These are phyloP conservation scores for Cavia porcellus DNA, from an alignment of 2,113 vertebrate genomes.

Conservation along the genomic window DNA sequence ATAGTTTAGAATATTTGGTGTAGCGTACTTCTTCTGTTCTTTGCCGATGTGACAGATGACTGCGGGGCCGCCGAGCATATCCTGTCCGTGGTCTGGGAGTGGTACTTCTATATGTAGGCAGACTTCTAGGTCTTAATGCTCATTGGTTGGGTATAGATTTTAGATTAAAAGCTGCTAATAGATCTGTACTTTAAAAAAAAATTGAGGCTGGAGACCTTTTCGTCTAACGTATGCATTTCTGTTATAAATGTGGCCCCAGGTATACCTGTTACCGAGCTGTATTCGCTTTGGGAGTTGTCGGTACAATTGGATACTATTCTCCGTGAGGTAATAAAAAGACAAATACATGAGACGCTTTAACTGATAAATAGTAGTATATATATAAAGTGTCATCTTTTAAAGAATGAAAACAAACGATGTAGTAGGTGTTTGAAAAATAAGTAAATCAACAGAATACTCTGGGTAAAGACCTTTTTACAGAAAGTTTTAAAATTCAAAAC, in stretches of 20 bases:
- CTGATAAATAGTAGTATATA: neutral
- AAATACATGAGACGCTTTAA: neutral
- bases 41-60: neutral
- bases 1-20: conserved; percentile 18
- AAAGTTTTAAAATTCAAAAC: conserved; percentile 40
- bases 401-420: conserved; percentile 13
- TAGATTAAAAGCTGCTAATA: conserved; percentile 16
- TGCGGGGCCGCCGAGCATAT: neutral
- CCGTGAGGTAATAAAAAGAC: conserved; percentile 25
- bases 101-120: neutral
- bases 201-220: conserved; percentile 5
- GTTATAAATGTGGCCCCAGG: neutral
- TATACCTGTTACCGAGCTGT: neutral
- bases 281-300: conserved; percentile 60
- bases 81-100: neutral
- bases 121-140: neutral
- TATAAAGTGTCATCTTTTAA: conserved; percentile 40
- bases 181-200: conserved; percentile 1
- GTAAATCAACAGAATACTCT: neutral
- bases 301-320: conserved; percentile 16
- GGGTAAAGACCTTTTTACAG: conserved; percentile 8
- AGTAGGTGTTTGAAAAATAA: conserved; percentile 36
- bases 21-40: conserved; percentile 19
- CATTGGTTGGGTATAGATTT: neutral
- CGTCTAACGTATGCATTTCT: neutral